Conservation (phyloP, 1,140 invertebrate species). For the Wiebesia pumilae region DNA sequence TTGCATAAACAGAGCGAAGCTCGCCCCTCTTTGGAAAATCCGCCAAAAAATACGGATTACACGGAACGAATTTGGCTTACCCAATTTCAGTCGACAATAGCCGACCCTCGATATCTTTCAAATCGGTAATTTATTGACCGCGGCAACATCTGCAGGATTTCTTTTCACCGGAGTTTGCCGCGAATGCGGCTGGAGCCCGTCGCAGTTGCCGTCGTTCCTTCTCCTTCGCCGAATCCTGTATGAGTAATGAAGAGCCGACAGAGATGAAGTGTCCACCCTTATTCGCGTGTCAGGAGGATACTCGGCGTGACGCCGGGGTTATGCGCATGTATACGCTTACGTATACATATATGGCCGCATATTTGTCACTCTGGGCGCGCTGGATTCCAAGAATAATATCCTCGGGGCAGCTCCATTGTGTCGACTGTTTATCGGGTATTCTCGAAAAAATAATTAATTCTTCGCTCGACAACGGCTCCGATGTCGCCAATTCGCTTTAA, state of each 20-base stretch:
- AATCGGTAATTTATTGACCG: slow-evolving; percentile 56
- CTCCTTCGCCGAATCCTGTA: slow-evolving; percentile 27
- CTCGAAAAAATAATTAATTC: slow-evolving; percentile 37
- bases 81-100: slow-evolving; percentile 17
- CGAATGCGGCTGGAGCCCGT: not conserved
- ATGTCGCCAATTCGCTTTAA: slow-evolving; percentile 14
- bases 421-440: not conserved
- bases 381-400: slow-evolving; percentile 43
- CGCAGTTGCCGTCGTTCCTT: not conserved
- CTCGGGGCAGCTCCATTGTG: slow-evolving; percentile 46
- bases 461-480: not conserved
- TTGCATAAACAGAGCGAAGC: slow-evolving; percentile 43
- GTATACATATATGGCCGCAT: slow-evolving; percentile 29
- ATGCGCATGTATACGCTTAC: slow-evolving; percentile 23
- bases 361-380: slow-evolving; percentile 31
- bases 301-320: not conserved
- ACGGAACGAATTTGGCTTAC: slow-evolving; percentile 45
- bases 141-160: slow-evolving; percentile 55
- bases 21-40: slow-evolving; percentile 7
- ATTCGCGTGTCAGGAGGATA: slow-evolving; percentile 55
- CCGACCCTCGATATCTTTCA: slow-evolving; percentile 39
- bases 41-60: slow-evolving; percentile 41
- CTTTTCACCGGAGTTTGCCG: slow-evolving; percentile 32
- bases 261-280: slow-evolving; percentile 60
- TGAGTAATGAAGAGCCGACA: slow-evolving; percentile 64